Percentiles rank a stretch among this genome's conserved stretches.
Conservation (phyloP, 2,888 invertebrate genomes). For the Cerastoderma edule region DNA sequence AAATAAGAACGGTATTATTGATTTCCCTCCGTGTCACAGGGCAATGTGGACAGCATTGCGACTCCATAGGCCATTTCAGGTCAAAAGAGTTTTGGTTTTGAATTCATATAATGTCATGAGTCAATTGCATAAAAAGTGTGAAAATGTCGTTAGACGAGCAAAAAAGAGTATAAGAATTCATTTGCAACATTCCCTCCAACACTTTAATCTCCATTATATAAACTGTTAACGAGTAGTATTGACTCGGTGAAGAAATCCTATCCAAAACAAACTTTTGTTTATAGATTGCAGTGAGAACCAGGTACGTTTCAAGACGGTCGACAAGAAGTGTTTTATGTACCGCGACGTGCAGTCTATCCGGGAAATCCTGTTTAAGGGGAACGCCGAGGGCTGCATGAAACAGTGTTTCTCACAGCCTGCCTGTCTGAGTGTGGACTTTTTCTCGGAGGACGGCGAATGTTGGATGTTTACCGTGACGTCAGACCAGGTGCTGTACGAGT, state of each 20-base stretch:
- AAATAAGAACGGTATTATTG: too few relatives aligned
- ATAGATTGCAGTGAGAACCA: background rate
- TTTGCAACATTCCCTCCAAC: background rate
- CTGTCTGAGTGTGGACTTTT: slow-evolving; percentile 21
- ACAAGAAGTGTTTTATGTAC: slow-evolving; percentile 15
- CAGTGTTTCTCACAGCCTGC: background rate
- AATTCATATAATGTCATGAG: too few relatives aligned
- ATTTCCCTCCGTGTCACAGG: too few relatives aligned
- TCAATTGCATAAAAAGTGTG: background rate
- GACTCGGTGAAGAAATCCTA: background rate
- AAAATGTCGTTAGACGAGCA: background rate
- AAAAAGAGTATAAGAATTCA: background rate
- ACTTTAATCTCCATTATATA: background rate
- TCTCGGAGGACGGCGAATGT: slow-evolving; percentile 8
- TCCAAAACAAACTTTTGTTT: background rate
- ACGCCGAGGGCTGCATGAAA: slow-evolving; percentile 3
- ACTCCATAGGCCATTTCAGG: too few relatives aligned
- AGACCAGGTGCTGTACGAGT: slow-evolving; percentile 11
- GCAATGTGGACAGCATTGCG: too few relatives aligned
- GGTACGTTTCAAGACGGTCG: background rate
- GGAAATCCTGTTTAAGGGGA: slow-evolving; percentile 8
- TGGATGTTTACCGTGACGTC: slow-evolving; percentile 24
- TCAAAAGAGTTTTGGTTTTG: too few relatives aligned
- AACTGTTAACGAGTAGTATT: background rate
- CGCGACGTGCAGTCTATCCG: slow-evolving; percentile 10